A percentile compares a stretch with the other conserved stretches of the same genome.
These are phyloP conservation scores for Syrista parreyssii DNA, from an alignment of 2,888 invertebrate species.

Conservation along the genomic window DNA sequence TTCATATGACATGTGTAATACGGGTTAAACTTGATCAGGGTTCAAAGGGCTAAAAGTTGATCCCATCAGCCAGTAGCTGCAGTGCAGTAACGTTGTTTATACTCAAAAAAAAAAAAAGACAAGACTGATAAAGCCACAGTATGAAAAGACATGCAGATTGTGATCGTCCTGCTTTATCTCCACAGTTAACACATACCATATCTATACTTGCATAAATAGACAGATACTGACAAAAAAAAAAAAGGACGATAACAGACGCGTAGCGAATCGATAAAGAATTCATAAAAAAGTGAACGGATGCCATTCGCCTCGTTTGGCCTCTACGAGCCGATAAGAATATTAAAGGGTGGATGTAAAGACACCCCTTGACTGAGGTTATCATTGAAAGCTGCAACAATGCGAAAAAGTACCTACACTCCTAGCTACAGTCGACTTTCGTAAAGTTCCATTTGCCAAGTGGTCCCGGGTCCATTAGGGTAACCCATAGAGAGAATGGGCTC, in stretches of 20 bases:
- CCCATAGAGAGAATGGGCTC: background rate
- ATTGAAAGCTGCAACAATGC: background rate
- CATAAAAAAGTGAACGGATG: background rate
- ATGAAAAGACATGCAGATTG: background rate
- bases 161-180: background rate
- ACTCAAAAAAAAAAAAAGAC: too few species aligned
- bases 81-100: background rate
- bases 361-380: background rate
- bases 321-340: background rate
- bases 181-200: background rate
- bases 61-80: background rate
- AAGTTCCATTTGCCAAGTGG: background rate
- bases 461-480: background rate
- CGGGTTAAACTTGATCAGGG: background rate
- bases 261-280: background rate
- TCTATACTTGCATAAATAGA: background rate
- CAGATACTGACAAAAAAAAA: background rate
- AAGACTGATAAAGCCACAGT: background rate
- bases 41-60: background rate
- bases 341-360: background rate
- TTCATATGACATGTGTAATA: background rate
- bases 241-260: background rate
- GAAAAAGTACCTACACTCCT: background rate
- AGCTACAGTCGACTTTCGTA: background rate
- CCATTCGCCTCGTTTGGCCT: background rate